Base-by-base conservation (phyloP, 2,888 invertebrate species). In the Tetrapedia diversipes region DNA sequence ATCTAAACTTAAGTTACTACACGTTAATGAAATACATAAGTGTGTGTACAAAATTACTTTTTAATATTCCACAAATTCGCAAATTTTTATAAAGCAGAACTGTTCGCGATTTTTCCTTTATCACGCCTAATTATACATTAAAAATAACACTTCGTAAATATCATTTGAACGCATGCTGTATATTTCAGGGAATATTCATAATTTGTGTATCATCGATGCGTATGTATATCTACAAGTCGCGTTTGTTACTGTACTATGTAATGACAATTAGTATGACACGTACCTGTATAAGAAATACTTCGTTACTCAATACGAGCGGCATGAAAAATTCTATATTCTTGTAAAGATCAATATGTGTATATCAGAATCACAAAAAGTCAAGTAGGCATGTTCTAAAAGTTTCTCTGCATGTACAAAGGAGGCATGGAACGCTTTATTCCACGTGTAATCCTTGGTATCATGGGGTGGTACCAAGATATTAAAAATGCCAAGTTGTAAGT, bases 381-480 rank as follows among this genome's bases (percentile, higher is more conserved):
- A 60, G 37, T 47, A 66, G 8, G 32, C 41, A 39, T 49, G 53
- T 24, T 6, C 59, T 34, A 78, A 54, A 75, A 65, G 22, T 69
- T 78, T 53, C 56, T 78, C 66, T 78, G 72, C 68, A 24, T 61
- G 47, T 74, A 69, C 37, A 72, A 83, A 70, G n/a, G 49, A 63
- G 54, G 43, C 45, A 53, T 70, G 29, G 63, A 61, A 66, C 59
- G 37, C 78, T 49, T 65, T 57, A 65, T 69, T 74, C 24, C 47
- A 54, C n/a, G n/a, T 57, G 53, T 54, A 66, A 81, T 84, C 61
- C 72, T 77, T 75, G 79, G 72, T 59, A 73, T 75, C 53, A 77
- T n/a, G n/a, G n/a, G 49, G 65, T 49, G 39, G 59, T 83, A 77
- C 77, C 49, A 71, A 79, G 70, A 77, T 71, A 60, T 73, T 64